Evolutionary conservation across 2,888 invertebrate genomes (phyloP).

Genomic region (Xestia c-nigrum): DNA sequence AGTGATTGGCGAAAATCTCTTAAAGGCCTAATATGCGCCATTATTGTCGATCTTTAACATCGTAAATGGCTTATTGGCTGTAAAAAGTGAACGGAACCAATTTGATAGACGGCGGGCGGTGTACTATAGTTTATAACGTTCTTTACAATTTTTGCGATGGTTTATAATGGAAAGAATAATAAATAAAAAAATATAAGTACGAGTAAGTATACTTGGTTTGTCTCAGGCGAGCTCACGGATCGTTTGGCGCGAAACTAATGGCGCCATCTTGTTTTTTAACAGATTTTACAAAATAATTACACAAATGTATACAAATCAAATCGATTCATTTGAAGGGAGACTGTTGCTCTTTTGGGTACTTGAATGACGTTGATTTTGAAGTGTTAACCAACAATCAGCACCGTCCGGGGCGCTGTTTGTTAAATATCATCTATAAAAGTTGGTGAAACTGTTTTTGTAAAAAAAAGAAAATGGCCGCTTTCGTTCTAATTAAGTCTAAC

Average conservation of each 20-base stretch:
- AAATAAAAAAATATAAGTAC: not conserved
- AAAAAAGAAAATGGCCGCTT: not conserved
- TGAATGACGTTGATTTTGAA: not conserved
- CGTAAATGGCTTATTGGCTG: slow-evolving; percentile 37
- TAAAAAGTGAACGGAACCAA: slow-evolving; percentile 34
- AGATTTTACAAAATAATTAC: not conserved
- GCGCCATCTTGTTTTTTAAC: not conserved
- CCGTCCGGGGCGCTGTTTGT: not conserved
- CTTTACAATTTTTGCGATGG: not conserved
- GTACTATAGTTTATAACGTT: slow-evolving; percentile 8
- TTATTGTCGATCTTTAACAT: slow-evolving; percentile 28
- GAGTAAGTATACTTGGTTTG: not conserved
- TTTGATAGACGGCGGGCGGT: not conserved
- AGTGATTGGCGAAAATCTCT: not conserved
- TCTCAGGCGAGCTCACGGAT: not conserved
- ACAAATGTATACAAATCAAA: not conserved
- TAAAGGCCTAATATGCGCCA: slow-evolving; percentile 1
- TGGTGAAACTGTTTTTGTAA: not conserved
- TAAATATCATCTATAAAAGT: not conserved
- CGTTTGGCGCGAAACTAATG: not conserved
- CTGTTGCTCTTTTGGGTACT: not conserved
- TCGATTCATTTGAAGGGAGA: not conserved
- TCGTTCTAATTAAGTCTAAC: not conserved
- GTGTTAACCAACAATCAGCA: too few relatives aligned
- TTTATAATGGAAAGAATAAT: not conserved